These are phyloP conservation scores for Camelus dromedarius DNA, from an alignment of 2,113 vertebrate genomes.

Conservation along the genomic window DNA sequence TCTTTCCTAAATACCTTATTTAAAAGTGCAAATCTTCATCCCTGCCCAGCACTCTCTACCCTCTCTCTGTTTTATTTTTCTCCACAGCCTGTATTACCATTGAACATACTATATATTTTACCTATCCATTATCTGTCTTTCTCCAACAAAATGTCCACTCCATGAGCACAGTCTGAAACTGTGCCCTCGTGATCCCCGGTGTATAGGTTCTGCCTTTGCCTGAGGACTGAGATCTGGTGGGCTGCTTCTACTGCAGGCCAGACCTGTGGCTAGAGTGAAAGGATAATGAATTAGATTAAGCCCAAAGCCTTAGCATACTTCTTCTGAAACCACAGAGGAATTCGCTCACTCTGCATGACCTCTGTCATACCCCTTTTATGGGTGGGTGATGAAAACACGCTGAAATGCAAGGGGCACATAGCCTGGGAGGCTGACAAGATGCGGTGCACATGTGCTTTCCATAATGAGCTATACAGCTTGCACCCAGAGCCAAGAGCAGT, in stretches of 20 bases:
- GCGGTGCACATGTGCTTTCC: constrained; percentile 70
- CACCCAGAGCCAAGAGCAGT: constrained; percentile 26
- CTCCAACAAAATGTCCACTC: background rate
- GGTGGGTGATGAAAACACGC: constrained; percentile 73
- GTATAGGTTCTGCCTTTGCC: background rate
- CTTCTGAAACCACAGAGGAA: constrained; percentile 42
- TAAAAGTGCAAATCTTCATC: background rate
- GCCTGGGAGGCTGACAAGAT: constrained; percentile 67
- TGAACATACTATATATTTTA: background rate
- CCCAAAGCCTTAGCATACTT: constrained; percentile 18
- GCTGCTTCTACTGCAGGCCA: background rate
- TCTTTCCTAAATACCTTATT: background rate
- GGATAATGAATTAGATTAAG: constrained; percentile 62
- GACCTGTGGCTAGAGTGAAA: constrained; percentile 16
- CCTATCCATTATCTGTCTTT: background rate
- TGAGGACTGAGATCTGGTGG: background rate
- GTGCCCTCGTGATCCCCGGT: too few relatives aligned
- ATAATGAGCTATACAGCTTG: constrained; percentile 57
- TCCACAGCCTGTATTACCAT: background rate
- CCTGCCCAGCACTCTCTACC: background rate
- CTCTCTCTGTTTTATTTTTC: constrained; percentile 15
- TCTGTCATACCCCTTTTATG: constrained; percentile 71
- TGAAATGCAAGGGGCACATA: constrained; percentile 72
- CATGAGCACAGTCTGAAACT: background rate
- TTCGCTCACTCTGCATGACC: constrained; percentile 67